A percentile compares a stretch with the other conserved stretches of the same genome.
phyloP scores from a whole-genome alignment of 2,888 invertebrate genomes.

The Agrochola circellaris region DNA sequence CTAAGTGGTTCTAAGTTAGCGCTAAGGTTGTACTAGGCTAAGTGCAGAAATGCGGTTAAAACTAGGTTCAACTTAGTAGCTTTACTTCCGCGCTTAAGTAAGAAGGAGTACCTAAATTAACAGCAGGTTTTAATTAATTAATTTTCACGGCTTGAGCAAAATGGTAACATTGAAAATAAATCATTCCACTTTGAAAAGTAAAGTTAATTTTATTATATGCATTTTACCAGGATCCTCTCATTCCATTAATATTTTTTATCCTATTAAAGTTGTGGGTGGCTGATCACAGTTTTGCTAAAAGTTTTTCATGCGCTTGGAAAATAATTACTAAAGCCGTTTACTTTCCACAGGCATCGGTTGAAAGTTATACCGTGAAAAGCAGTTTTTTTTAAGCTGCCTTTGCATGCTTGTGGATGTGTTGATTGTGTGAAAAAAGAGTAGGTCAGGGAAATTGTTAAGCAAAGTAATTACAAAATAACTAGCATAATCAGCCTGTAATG shows the following conservation, averaged over 20 bases:
- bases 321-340: slow-evolving; percentile 32
- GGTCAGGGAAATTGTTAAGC: neutral
- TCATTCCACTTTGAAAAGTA: neutral
- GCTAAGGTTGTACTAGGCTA: slow-evolving; percentile 39
- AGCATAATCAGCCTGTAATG: no score
- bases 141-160: neutral
- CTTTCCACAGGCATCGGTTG: slow-evolving; percentile 16
- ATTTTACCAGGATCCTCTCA: neutral
- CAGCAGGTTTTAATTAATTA: neutral
- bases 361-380: slow-evolving; percentile 6
- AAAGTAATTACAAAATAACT: no score
- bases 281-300: slow-evolving; percentile 18
- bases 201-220: neutral
- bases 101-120: neutral
- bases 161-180: neutral
- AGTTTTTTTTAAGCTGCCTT: neutral
- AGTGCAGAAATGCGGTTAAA: slow-evolving; percentile 48
- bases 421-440: neutral
- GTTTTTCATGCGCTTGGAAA: slow-evolving; percentile 23
- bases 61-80: slow-evolving; percentile 31
- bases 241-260: neutral
- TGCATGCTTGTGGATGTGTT: neutral
- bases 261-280: neutral
- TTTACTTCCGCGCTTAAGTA: slow-evolving; percentile 6
- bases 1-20: slow-evolving; percentile 41